Base-by-base conservation (phyloP, 2,113 vertebrate genomes). In the Panurus biarmicus region DNA sequence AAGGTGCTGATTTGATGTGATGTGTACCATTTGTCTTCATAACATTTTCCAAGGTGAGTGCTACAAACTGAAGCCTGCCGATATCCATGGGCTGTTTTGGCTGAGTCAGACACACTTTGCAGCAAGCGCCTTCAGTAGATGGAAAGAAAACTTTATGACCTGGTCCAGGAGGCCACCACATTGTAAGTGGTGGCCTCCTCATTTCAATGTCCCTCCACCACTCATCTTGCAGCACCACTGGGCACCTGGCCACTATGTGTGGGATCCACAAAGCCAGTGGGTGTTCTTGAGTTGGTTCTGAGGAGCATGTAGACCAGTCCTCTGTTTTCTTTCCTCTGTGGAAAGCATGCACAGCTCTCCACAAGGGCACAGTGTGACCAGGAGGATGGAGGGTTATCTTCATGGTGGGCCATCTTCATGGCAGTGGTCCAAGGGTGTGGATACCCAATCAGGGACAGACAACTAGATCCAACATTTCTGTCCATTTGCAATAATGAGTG, bases 1-100 rank as follows among this genome's bases (percentile, higher is more conserved):
- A 79, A 89, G 91, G 71, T 82, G 90, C 77, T 96, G 93, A 96
- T 93, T 90, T 86, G 96, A 84, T 73, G 81, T 67, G 93, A 96
- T 1, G 2, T 1, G 1, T 36, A 81, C 90, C 90, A 92, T 96
- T 96, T 26, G 3, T 96, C 96, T 96, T 97, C 84, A 57, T 94
- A 93, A 87, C 58, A 54, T 62, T 82, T 92, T 89, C 80, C 77
- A 87, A 64, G 47, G 13, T 23, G 50, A 50, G 87, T 33, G 22
- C 57, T 78, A 24, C 25, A 69, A 80, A 44, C 74, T 40, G 85
- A 56, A 77, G 61, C 56, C 53, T 31, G 31, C 92, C 1, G 1
- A 65, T 57, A 82, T 75, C 62, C 57, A 48, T 2, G 21, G 67
- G 80, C 33, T 79, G 22, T 72, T 95, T 54, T 58, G 71, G 73